phyloP scores from a whole-genome alignment of 2,888 invertebrate genomes.

The Prosopocoilus inquinatus region DNA sequence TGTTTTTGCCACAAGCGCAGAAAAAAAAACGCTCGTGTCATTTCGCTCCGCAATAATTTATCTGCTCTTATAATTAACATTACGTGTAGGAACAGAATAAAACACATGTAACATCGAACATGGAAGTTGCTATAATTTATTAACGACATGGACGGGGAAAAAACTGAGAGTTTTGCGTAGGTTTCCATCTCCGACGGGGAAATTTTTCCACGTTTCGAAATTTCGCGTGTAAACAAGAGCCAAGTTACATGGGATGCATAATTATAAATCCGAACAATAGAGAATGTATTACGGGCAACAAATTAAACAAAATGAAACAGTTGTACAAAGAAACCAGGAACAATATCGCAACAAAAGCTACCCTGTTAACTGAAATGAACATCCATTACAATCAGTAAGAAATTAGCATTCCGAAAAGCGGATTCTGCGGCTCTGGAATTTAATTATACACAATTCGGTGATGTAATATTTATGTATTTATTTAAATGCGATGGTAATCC shows the following conservation, averaged over 20 bases:
- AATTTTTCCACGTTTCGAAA: too few relatives aligned
- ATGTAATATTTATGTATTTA: slow-evolving; percentile 55
- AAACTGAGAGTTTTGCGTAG: too few relatives aligned
- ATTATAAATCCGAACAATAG: too few relatives aligned
- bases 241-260: too few relatives aligned
- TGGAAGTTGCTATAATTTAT: background rate
- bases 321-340: slow-evolving; percentile 13
- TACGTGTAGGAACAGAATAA: background rate
- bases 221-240: too few relatives aligned
- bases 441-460: slow-evolving; percentile 53
- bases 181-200: too few relatives aligned
- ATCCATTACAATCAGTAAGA: slow-evolving; percentile 50
- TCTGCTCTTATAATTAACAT: background rate
- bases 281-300: background rate
- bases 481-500: slow-evolving; percentile 54
- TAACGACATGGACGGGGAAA: background rate
- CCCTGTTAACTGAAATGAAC: slow-evolving; percentile 45
- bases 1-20: background rate
- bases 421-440: slow-evolving; percentile 48
- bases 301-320: slow-evolving; percentile 18
- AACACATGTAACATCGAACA: background rate
- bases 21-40: background rate
- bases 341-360: slow-evolving; percentile 37
- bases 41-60: background rate
- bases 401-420: slow-evolving; percentile 49